Evolutionary conservation across 1,140 invertebrate species (phyloP).

Genomic region (Brachionus plicatilis): DNA sequence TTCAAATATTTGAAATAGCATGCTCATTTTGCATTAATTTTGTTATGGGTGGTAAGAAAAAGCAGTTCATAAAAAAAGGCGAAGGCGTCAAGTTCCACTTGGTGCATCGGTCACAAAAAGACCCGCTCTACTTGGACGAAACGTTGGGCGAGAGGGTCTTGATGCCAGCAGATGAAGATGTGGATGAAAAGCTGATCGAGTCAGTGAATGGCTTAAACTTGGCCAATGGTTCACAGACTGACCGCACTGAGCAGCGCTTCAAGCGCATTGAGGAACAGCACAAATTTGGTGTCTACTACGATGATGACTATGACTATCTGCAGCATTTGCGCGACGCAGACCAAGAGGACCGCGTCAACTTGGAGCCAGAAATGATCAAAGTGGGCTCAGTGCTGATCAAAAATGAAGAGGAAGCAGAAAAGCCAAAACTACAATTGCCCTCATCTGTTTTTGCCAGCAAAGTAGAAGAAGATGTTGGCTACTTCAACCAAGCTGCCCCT

Average conservation of each 20-base stretch:
- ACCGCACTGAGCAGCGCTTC: neutral
- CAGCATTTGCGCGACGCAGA: constrained; percentile 73
- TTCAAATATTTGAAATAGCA: neutral
- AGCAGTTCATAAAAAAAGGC: constrained; percentile 85
- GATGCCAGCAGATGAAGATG: constrained; percentile 50
- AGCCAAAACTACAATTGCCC: constrained; percentile 64
- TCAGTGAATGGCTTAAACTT: constrained; percentile 41
- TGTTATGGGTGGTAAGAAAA: constrained; percentile 57
- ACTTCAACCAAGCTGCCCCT: constrained; percentile 79
- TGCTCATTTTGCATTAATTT: neutral
- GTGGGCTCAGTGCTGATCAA: constrained; percentile 18
- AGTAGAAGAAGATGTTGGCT: constrained; percentile 77
- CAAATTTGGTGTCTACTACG: constrained; percentile 89
- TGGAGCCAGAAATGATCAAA: constrained; percentile 5
- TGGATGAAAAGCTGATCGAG: constrained; percentile 39
- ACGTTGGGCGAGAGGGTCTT: constrained; percentile 78
- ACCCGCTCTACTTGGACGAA: constrained; percentile 80
- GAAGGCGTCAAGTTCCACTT: constrained; percentile 82
- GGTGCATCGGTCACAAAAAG: constrained; percentile 82
- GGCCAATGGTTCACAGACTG: neutral
- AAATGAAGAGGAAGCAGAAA: constrained; percentile 8
- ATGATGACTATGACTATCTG: constrained; percentile 91
- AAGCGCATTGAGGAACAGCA: constrained; percentile 67
- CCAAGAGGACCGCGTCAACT: neutral
- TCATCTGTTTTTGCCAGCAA: constrained; percentile 84